Percentiles rank a stretch among this genome's conserved stretches.
Evolutionary conservation across 2,888 invertebrate genomes (phyloP).

Genomic region (Drosophila greeni): DNA sequence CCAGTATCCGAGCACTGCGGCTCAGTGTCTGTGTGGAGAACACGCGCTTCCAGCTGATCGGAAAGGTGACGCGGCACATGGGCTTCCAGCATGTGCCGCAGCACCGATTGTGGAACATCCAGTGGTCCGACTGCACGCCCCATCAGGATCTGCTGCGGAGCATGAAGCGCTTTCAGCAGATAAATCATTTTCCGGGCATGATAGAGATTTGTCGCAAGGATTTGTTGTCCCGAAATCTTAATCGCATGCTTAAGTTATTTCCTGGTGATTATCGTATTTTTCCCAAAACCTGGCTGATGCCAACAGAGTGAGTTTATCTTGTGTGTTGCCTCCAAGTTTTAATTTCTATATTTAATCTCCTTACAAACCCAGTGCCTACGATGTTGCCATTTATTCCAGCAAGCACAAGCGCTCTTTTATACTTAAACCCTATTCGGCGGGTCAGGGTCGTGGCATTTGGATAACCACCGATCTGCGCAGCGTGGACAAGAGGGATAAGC

Average conservation of each 20-base stretch:
- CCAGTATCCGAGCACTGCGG: constrained; percentile 47
- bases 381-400: constrained; percentile 81
- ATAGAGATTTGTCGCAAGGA: constrained; percentile 93
- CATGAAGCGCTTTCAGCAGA: constrained; percentile 93
- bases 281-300: constrained; percentile 95
- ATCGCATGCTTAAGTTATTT: constrained; percentile 91
- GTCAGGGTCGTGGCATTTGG: constrained; percentile 93
- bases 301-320: constrained; percentile 86
- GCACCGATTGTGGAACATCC: constrained; percentile 91
- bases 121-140: constrained; percentile 92
- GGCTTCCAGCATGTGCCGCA: constrained; percentile 82
- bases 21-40: constrained; percentile 75
- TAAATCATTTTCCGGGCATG: constrained; percentile 96
- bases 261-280: constrained; percentile 94
- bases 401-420: constrained; percentile 88
- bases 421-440: constrained; percentile 93
- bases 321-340: fast-evolving
- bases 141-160: constrained; percentile 91
- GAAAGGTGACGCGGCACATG: constrained; percentile 70
- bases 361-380: constrained; percentile 81
- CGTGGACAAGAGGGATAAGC: constrained; percentile 87
- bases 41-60: constrained; percentile 72
- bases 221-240: constrained; percentile 91
- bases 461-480: constrained; percentile 87
- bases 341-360: too few relatives aligned